These are phyloP conservation scores for Siniperca scherzeri DNA, from an alignment of 2,797 vertebrate species.

Conservation along the genomic window DNA sequence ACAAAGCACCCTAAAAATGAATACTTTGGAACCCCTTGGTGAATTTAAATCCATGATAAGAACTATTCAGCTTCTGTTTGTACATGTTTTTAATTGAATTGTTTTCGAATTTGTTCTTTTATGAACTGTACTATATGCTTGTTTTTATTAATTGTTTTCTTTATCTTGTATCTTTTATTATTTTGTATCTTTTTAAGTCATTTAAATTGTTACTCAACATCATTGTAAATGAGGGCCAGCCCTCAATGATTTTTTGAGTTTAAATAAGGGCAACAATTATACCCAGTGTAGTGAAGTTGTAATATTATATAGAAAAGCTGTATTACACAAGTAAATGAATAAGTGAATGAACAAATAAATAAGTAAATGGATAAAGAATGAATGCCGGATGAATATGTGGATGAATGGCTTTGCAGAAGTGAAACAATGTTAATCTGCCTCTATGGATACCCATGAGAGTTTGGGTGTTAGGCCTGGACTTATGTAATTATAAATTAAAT, in stretches of 20 bases:
- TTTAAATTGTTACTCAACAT: too few relatives aligned
- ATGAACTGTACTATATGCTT: background rate
- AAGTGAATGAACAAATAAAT: background rate
- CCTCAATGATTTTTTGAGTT: background rate
- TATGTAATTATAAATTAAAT: constrained; percentile 36
- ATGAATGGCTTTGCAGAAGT: background rate
- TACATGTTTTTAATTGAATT: background rate
- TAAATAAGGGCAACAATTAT: background rate
- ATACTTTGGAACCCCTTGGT: background rate
- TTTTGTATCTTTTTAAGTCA: background rate
- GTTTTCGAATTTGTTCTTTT: background rate
- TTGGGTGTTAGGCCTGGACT: constrained; percentile 3
- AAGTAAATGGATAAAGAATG: constrained; percentile 1
- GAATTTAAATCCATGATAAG: background rate
- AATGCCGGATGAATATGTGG: background rate
- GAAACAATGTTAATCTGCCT: constrained; percentile 11
- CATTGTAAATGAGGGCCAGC: background rate
- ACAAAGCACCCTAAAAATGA: too few relatives aligned
- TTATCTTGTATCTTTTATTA: background rate
- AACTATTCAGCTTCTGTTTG: background rate
- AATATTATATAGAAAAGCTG: background rate
- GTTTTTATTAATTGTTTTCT: background rate
- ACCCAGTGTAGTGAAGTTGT: too few relatives aligned
- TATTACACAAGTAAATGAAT: background rate
- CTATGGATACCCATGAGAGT: constrained; percentile 10